Percentiles rank a stretch among this genome's conserved stretches.
Conservation (phyloP, 1,140 invertebrate genomes). For the Aphis gossypii region DNA sequence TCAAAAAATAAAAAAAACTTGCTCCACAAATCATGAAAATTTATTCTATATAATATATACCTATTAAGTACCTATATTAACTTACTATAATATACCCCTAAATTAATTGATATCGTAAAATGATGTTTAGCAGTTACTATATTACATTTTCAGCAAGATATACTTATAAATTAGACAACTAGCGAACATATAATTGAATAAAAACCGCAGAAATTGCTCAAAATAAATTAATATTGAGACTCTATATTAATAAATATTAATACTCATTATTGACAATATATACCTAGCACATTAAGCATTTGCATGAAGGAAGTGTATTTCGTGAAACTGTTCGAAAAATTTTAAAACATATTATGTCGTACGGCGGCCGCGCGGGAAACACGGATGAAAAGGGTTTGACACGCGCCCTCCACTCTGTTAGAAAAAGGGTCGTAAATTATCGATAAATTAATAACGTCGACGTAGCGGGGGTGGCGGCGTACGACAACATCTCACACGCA, state of each 20-base stretch:
- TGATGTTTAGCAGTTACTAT: too few relatives aligned
- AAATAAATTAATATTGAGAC: background rate
- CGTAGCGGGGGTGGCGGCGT: background rate
- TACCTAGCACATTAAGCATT: background rate
- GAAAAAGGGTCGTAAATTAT: constrained; percentile 47
- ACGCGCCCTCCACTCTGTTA: background rate
- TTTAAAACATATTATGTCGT: background rate
- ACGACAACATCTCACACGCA: constrained; percentile 13
- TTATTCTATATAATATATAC: too few relatives aligned
- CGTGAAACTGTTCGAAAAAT: background rate
- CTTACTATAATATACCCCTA: too few relatives aligned
- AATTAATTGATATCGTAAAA: too few relatives aligned
- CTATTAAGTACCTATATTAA: too few relatives aligned
- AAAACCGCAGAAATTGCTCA: too few relatives aligned
- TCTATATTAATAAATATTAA: too few relatives aligned
- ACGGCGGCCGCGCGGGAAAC: background rate
- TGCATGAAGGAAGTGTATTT: background rate
- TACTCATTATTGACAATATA: background rate
- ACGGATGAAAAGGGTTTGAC: background rate
- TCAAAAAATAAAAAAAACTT: too few relatives aligned
- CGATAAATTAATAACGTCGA: constrained; percentile 43
- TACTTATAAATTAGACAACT: too few relatives aligned
- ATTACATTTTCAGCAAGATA: too few relatives aligned
- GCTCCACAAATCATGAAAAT: too few relatives aligned
- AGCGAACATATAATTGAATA: too few relatives aligned